Evolutionary conservation across 2,113 vertebrate species (phyloP).

Genomic region (Dascyllus trimaculatus): DNA sequence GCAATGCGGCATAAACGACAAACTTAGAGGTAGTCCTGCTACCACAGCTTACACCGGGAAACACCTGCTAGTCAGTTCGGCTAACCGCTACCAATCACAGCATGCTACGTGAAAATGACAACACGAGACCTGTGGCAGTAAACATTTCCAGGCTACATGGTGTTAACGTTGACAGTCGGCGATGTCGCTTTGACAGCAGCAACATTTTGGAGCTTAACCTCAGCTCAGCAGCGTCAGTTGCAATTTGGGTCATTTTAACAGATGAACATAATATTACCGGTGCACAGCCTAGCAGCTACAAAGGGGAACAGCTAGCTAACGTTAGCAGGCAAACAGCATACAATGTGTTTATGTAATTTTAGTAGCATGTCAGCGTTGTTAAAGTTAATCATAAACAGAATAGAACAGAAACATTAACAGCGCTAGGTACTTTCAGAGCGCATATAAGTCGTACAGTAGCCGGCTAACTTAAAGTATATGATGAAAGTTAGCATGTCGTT

Average conservation of each 20-base stretch:
- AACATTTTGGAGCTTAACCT: neutral
- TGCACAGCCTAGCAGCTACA: neutral
- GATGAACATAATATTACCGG: too few relatives aligned
- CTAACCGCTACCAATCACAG: slow-evolving; percentile 18
- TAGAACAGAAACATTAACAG: neutral
- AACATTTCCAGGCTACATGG: neutral
- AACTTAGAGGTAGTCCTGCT: neutral
- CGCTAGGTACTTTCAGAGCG: neutral
- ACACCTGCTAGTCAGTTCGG: slow-evolving; percentile 13
- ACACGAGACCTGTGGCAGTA: neutral
- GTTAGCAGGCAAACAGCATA: neutral
- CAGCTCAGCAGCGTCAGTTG: too few relatives aligned
- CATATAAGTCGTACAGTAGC: neutral
- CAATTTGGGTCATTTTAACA: too few relatives aligned
- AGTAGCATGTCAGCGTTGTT: neutral
- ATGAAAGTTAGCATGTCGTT: slow-evolving; percentile 3
- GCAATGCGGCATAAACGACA: too few relatives aligned
- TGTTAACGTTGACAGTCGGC: neutral
- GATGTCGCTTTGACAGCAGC: neutral
- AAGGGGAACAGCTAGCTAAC: neutral
- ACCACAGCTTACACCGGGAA: neutral
- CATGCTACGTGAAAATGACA: slow-evolving; percentile 11
- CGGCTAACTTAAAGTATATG: neutral
- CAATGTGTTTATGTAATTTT: neutral
- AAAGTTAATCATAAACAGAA: too few relatives aligned